Conservation (phyloP, 2,113 vertebrate genomes). For the Pelecanus crispus region DNA sequence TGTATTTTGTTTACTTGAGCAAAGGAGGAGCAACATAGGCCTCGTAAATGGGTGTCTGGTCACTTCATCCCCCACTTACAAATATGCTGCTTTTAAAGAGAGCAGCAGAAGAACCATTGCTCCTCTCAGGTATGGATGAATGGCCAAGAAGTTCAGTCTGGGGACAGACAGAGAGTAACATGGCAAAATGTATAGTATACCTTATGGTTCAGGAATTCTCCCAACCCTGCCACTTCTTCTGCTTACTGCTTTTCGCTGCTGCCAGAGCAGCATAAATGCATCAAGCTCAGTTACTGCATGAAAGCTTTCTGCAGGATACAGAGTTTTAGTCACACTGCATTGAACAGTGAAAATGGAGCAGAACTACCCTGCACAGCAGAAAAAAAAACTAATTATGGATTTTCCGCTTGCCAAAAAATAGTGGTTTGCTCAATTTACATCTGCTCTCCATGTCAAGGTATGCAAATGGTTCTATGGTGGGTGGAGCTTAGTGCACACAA, state of each 20-base stretch:
- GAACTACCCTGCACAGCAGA: not conserved
- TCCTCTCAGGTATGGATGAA: not conserved
- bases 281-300: not conserved
- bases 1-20: not conserved
- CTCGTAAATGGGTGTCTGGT: not conserved
- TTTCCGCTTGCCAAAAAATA: not conserved
- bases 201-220: not conserved
- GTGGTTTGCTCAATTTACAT: not conserved
- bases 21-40: not conserved
- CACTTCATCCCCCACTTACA: accelerated
- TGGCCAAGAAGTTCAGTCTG: not conserved
- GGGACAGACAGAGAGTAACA: not conserved
- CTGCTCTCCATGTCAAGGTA: not conserved
- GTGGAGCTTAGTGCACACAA: not conserved
- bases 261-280: not conserved
- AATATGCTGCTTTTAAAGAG: not conserved
- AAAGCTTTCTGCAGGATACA: not conserved
- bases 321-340: not conserved
- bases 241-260: not conserved
- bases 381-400: not conserved
- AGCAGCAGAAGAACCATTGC: not conserved
- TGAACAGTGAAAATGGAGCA: not conserved
- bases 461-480: not conserved
- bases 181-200: not conserved
- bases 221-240: not conserved